These are phyloP conservation scores for Drosophila carrolli DNA, from an alignment of 1,140 invertebrate species.

Conservation along the genomic window DNA sequence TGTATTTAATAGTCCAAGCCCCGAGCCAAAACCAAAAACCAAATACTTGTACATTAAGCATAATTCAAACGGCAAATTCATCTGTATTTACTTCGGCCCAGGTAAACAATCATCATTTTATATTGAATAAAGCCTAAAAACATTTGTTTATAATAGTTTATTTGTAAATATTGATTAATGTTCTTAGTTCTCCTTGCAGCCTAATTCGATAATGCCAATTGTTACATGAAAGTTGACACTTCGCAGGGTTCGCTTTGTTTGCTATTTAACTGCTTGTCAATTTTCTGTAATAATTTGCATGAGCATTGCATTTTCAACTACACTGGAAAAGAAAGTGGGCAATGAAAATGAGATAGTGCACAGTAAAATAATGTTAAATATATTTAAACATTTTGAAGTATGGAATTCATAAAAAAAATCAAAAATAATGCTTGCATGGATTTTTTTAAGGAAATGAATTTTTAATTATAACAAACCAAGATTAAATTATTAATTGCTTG, in stretches of 20 bases:
- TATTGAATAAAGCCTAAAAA: slow-evolving; percentile 54
- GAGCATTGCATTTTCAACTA: not conserved
- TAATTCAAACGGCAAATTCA: slow-evolving; percentile 18
- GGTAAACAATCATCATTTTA: slow-evolving; percentile 47
- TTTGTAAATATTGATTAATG: slow-evolving; percentile 14
- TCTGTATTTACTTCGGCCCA: slow-evolving; percentile 32
- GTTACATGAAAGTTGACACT: slow-evolving; percentile 80
- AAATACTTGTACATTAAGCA: slow-evolving; percentile 32
- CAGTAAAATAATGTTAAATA: too few species aligned
- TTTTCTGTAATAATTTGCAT: slow-evolving; percentile 74
- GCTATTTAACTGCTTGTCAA: slow-evolving; percentile 46
- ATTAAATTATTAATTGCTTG: too few species aligned
- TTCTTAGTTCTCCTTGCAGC: slow-evolving; percentile 38
- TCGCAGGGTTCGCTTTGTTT: slow-evolving; percentile 43
- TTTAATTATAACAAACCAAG: too few species aligned
- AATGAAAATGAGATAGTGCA: not conserved
- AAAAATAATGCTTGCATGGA: too few species aligned
- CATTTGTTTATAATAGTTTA: slow-evolving; percentile 43
- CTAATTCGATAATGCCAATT: slow-evolving; percentile 78
- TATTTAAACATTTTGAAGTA: too few species aligned
- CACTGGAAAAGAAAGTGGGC: not conserved
- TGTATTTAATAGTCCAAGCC: slow-evolving; percentile 17
- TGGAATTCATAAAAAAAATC: too few species aligned
- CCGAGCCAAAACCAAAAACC: not conserved
- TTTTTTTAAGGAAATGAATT: too few species aligned